Conservation (phyloP, 2,797 vertebrate genomes). For the Ctenosaura bakeri region DNA sequence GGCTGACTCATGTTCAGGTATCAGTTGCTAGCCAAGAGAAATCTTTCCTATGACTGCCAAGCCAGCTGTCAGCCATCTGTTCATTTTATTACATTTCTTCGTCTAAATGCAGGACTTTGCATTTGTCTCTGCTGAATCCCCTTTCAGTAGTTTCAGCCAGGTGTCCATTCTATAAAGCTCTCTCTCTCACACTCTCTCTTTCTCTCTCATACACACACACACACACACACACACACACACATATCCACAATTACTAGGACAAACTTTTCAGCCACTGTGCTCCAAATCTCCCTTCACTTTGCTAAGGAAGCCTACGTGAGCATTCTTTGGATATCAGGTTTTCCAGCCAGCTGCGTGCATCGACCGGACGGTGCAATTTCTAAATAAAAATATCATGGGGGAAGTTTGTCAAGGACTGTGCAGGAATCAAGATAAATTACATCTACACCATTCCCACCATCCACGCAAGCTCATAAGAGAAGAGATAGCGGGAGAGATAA, state of each 20-base stretch:
- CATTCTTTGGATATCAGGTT: background rate
- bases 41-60: no score
- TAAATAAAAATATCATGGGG: background rate
- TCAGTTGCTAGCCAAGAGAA: no score
- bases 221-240: no score
- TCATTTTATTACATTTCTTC: no score
- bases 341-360: background rate
- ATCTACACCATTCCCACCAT: background rate
- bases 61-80: no score
- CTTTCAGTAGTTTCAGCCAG: no score
- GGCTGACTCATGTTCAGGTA: no score
- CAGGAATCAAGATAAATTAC: constrained; percentile 10
- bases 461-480: background rate
- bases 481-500: background rate
- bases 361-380: background rate
- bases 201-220: no score
- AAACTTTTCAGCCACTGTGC: background rate
- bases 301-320: background rate
- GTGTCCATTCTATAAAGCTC: no score
- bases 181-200: no score
- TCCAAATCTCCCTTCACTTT: background rate
- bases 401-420: background rate
- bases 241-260: background rate
- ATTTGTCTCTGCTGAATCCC: no score
- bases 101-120: no score